A percentile compares a stretch with the other conserved stretches of the same genome.
Evolutionary conservation across 1,140 invertebrate species (phyloP).

Genomic region (Musca domestica): DNA sequence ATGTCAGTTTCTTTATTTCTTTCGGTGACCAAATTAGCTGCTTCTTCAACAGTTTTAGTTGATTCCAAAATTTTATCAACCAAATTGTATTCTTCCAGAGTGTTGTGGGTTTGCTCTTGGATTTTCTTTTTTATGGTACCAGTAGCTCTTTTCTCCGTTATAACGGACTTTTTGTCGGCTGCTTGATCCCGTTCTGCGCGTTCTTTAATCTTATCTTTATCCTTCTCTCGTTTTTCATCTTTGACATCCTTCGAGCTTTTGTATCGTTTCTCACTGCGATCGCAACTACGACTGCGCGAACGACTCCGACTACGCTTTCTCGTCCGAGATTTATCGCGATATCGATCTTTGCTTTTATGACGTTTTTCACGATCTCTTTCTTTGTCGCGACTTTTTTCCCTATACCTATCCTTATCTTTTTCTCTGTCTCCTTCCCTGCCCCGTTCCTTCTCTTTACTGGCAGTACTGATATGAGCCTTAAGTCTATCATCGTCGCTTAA

Average conservation of each 20-base stretch:
- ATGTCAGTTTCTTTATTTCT: constrained; percentile 18
- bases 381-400: constrained; percentile 38
- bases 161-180: background rate
- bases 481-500: constrained; percentile 4
- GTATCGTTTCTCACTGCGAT: constrained; percentile 43
- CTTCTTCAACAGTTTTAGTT: constrained; percentile 43
- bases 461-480: background rate
- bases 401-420: constrained; percentile 28
- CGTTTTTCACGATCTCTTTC: constrained; percentile 39
- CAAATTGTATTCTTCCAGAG: constrained; percentile 35
- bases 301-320: constrained; percentile 48
- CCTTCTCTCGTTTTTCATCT: constrained; percentile 35
- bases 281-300: constrained; percentile 41
- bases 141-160: background rate
- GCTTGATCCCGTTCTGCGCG: background rate
- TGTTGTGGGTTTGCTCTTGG: constrained; percentile 1
- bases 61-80: constrained; percentile 51
- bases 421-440: constrained; percentile 37
- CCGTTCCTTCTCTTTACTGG: constrained; percentile 12
- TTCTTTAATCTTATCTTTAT: constrained; percentile 25
- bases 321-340: constrained; percentile 37
- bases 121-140: constrained; percentile 5
- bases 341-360: constrained; percentile 38
- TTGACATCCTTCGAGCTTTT: constrained; percentile 46
- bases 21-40: constrained; percentile 41